These are phyloP conservation scores for Drosophila koepferae DNA, from an alignment of 2,888 invertebrate species.

Conservation along the genomic window DNA sequence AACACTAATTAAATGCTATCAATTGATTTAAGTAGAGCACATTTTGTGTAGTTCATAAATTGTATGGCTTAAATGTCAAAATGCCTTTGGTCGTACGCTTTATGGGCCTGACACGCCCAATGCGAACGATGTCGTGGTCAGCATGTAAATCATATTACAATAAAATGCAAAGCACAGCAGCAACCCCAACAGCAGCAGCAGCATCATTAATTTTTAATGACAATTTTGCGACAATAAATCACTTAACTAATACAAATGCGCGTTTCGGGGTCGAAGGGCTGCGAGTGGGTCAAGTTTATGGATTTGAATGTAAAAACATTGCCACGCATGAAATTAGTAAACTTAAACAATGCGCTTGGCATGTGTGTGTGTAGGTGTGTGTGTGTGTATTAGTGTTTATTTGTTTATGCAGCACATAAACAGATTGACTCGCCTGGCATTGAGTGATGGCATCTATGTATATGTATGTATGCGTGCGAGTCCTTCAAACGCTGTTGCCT, in stretches of 20 bases:
- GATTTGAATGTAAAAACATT: conserved; percentile 30
- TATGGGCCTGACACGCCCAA: conserved; percentile 23
- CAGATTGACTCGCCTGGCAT: conserved; percentile 69
- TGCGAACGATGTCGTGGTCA: conserved; percentile 41
- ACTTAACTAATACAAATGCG: conserved; percentile 70
- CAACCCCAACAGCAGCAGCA: conserved; percentile 11
- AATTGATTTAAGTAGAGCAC: conserved; percentile 66
- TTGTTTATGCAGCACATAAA: conserved; percentile 50
- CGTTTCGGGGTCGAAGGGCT: conserved; percentile 6
- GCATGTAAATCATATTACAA: conserved; percentile 77
- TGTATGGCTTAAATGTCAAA: conserved; percentile 58
- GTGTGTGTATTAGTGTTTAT: conserved; percentile 1
- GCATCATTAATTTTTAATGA: conserved; percentile 81
- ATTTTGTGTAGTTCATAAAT: conserved; percentile 71
- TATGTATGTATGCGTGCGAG: conserved; percentile 3
- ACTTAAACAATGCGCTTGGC: conserved; percentile 55
- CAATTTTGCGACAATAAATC: conserved; percentile 82
- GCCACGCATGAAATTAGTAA: conserved; percentile 67
- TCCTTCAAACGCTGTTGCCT: conserved; percentile 17
- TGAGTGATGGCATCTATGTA: conserved; percentile 36
- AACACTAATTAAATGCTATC: conserved; percentile 69
- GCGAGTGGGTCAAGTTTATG: conserved; percentile 20
- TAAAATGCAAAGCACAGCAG: conserved; percentile 64
- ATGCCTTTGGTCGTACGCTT: conserved; percentile 21
- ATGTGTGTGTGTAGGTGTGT: conserved; percentile 3